phyloP scores from a whole-genome alignment of 2,797 vertebrate genomes.

The Schizothorax lantsangensis region DNA sequence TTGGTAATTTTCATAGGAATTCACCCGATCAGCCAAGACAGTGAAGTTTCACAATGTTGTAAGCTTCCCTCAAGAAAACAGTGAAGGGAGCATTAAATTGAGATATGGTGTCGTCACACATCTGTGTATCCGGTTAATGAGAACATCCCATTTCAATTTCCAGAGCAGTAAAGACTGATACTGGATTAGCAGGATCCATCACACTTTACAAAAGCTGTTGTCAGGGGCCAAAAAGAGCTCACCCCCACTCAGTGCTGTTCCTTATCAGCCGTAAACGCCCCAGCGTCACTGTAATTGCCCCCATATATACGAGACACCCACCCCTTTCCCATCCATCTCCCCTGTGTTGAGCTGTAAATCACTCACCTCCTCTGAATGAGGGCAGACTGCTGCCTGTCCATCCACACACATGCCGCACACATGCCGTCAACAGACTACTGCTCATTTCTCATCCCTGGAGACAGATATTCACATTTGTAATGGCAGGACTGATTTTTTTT shows the following conservation, averaged over 20 bases:
- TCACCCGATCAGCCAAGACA: not conserved
- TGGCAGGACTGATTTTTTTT: not conserved
- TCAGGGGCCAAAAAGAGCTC: constrained; percentile 53
- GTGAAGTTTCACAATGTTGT: not conserved
- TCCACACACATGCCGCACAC: constrained; percentile 49
- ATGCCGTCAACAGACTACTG: constrained; percentile 24
- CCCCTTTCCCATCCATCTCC: constrained; percentile 47
- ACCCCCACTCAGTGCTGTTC: constrained; percentile 52
- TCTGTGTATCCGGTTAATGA: constrained; percentile 37
- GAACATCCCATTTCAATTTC: constrained; percentile 54
- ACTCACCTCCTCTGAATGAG: constrained; percentile 46
- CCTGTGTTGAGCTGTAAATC: constrained; percentile 52
- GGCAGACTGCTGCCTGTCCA: constrained; percentile 38
- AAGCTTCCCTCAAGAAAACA: not conserved
- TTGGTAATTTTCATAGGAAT: not conserved
- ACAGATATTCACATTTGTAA: constrained; percentile 18
- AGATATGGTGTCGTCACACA: constrained; percentile 8
- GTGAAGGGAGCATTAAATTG: constrained; percentile 9
- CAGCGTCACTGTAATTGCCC: constrained; percentile 62
- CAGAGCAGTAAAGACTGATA: constrained; percentile 43
- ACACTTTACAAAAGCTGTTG: constrained; percentile 58
- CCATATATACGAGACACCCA: constrained; percentile 52
- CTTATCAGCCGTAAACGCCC: constrained; percentile 58
- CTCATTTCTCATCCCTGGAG: constrained; percentile 3
- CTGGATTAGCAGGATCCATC: constrained; percentile 57